Conservation (phyloP, 2,113 vertebrate species). For the Pipra filicauda region DNA sequence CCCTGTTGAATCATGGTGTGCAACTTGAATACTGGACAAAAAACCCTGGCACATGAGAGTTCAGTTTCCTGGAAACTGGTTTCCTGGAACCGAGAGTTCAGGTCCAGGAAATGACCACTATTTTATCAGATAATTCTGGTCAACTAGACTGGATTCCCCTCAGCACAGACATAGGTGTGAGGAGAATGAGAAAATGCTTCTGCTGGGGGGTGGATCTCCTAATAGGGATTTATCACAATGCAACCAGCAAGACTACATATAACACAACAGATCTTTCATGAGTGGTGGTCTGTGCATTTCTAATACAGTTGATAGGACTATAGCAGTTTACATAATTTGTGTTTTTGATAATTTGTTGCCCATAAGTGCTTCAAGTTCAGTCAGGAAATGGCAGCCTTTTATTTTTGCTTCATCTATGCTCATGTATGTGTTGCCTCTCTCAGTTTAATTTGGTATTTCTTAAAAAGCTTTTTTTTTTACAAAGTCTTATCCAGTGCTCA, state of each 20-base stretch:
- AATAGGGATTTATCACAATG: neutral
- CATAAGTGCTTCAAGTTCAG: neutral
- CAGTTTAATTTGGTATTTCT: neutral
- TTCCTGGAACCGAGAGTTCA: too few relatives aligned
- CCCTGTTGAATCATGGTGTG: rapidly evolving
- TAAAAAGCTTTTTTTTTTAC: neutral
- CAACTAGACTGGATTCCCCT: neutral
- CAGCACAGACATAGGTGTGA: neutral
- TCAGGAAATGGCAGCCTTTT: neutral
- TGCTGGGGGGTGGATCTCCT: neutral
- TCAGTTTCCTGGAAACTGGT: neutral
- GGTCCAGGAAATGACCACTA: neutral
- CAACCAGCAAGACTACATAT: neutral
- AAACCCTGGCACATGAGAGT: neutral
- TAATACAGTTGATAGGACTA: neutral
- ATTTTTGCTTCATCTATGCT: neutral
- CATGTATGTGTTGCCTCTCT: neutral
- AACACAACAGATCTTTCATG: neutral
- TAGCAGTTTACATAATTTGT: neutral
- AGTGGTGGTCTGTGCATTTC: neutral
- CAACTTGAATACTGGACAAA: neutral
- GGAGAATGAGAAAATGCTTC: neutral
- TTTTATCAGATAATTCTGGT: neutral
- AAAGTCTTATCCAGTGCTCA: neutral
- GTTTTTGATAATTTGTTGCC: neutral